Percentiles rank a stretch among this genome's conserved stretches.
Conservation (phyloP, 1,140 invertebrate species). For the Aporrectodea caliginosa region DNA sequence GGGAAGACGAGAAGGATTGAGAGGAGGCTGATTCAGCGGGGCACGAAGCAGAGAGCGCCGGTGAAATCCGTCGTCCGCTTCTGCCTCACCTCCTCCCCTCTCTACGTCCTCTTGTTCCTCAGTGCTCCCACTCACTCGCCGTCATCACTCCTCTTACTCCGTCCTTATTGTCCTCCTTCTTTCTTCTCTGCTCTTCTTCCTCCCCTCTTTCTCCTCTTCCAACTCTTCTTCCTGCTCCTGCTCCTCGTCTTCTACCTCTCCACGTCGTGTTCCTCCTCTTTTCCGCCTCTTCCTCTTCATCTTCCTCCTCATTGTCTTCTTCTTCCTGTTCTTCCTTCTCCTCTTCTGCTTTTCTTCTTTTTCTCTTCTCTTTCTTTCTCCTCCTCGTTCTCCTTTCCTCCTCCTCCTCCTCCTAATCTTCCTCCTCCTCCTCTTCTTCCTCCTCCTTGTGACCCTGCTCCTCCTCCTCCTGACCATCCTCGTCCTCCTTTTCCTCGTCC, state of each 20-base stretch:
- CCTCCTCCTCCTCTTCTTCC: neutral
- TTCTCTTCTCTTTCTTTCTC: too few relatives aligned
- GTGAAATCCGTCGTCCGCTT: neutral
- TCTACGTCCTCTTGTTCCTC: too few relatives aligned
- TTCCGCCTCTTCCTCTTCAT: neutral
- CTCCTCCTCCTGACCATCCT: too few relatives aligned
- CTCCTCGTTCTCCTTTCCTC: neutral
- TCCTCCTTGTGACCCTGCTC: neutral
- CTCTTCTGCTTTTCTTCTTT: too few relatives aligned
- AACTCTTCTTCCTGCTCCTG: too few relatives aligned
- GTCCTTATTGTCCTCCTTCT: neutral
- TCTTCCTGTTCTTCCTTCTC: neutral
- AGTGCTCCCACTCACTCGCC: too few relatives aligned
- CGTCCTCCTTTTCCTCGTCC: too few relatives aligned
- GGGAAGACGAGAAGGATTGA: neutral
- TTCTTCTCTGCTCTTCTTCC: neutral
- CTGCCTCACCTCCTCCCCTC: neutral
- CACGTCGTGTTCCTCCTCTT: neutral
- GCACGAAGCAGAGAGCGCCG: neutral
- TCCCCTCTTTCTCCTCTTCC: neutral
- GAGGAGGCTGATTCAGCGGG: neutral
- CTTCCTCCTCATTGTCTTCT: neutral
- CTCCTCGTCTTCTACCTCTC: too few relatives aligned
- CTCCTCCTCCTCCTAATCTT: neutral
- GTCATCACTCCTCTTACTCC: too few relatives aligned